phyloP scores from a whole-genome alignment of 2,797 vertebrate species.

The Silurus lanzhouensis region DNA sequence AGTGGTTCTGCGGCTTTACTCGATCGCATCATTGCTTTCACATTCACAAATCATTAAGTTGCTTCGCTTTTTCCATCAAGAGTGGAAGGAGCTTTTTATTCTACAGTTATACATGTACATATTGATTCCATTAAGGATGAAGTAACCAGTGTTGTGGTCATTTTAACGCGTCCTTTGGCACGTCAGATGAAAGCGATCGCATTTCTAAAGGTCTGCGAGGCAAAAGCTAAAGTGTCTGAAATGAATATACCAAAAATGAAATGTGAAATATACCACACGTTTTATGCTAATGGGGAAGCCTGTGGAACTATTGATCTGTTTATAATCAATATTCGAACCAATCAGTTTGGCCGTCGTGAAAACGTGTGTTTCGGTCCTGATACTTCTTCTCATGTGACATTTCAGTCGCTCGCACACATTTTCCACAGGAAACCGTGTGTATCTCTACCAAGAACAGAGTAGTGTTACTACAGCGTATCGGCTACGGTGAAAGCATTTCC shows the following conservation, averaged over 20 bases:
- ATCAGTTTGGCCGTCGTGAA: not conserved
- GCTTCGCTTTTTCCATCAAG: not conserved
- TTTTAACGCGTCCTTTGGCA: not conserved
- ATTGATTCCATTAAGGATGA: not conserved
- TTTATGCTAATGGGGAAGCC: not conserved
- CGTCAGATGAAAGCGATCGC: not conserved
- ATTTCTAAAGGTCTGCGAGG: not conserved
- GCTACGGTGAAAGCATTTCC: conserved; percentile 44
- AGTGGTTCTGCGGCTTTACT: conserved; percentile 27
- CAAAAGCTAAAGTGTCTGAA: not conserved
- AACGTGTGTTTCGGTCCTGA: not conserved
- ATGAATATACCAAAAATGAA: no score
- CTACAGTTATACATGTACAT: conserved; percentile 3
- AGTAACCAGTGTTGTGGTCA: not conserved
- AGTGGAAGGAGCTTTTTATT: not conserved
- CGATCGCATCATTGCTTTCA: conserved; percentile 20
- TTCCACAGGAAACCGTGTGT: conserved; percentile 53
- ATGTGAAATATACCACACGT: not conserved
- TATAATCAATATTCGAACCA: not conserved
- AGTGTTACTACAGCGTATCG: conserved; percentile 11
- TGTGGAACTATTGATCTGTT: not conserved
- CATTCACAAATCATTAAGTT: conserved; percentile 26
- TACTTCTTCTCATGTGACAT: conserved; percentile 34
- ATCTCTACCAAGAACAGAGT: conserved; percentile 40
- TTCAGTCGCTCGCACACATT: conserved; percentile 25